These are phyloP conservation scores for Smutsia temminckii DNA, from an alignment of 2,797 vertebrate species.

Conservation along the genomic window DNA sequence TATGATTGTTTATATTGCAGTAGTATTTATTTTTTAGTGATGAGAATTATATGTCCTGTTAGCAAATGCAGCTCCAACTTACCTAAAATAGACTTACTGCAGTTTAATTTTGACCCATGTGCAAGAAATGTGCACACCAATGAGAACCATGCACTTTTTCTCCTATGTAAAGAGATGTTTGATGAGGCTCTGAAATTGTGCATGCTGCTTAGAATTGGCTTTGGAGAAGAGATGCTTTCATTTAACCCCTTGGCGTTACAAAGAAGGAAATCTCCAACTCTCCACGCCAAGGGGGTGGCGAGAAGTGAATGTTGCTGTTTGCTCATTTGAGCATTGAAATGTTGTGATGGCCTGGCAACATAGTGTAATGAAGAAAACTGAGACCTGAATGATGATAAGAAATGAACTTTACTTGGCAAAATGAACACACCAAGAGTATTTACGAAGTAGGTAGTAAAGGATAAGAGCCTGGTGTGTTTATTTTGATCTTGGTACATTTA, in stretches of 20 bases:
- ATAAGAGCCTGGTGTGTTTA: slow-evolving; percentile 51
- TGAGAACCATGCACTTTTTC: slow-evolving; percentile 86
- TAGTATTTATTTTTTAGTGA: slow-evolving; percentile 90
- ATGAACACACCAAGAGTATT: slow-evolving; percentile 59
- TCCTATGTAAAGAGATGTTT: slow-evolving; percentile 80
- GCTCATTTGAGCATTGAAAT: slow-evolving; percentile 68
- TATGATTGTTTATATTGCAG: slow-evolving; percentile 78
- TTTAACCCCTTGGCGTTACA: slow-evolving; percentile 80
- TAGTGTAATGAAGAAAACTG: slow-evolving; percentile 41
- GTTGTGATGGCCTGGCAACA: slow-evolving; percentile 52
- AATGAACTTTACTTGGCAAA: slow-evolving; percentile 77
- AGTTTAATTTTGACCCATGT: slow-evolving; percentile 83
- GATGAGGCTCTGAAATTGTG: slow-evolving; percentile 83
- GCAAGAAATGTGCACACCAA: slow-evolving; percentile 86
- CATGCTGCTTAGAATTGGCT: slow-evolving; percentile 79
- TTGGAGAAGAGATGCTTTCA: slow-evolving; percentile 75
- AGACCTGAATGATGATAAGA: slow-evolving; percentile 73
- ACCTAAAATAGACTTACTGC: slow-evolving; percentile 81
- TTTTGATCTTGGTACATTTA: slow-evolving; percentile 76
- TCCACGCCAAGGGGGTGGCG: slow-evolving; percentile 77
- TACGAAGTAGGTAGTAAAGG: slow-evolving; percentile 40
- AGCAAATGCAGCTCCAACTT: slow-evolving; percentile 86
- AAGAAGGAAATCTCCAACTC: slow-evolving; percentile 54
- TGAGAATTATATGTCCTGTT: slow-evolving; percentile 85
- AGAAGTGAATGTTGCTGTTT: slow-evolving; percentile 42